Evolutionary conservation across 2,113 vertebrate genomes (phyloP), one percentile per base, ranked within the genome.

Genomic region (Macrotus californicus): DNA sequence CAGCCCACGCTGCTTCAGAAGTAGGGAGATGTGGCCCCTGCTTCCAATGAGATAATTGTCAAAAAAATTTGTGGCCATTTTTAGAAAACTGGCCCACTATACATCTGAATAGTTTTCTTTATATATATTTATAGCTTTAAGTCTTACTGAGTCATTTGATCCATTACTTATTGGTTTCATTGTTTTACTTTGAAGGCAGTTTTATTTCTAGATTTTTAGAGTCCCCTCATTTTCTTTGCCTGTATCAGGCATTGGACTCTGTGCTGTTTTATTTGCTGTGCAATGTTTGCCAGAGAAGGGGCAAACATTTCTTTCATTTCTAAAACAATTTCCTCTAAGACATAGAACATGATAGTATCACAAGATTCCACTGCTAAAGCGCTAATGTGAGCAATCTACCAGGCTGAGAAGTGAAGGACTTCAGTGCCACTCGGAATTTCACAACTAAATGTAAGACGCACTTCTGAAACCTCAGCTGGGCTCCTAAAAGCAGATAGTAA

Each of bases 381-480:
- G 11, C 59, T 29, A 85, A 87, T 72, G 70, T 34, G 75, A 93
- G 14, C 14, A 59, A 91, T 95, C 70, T 43, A n/a, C 21, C 16
- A 43, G 80, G 69, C 73, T 87, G 29, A 87, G 73, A 87, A 91
- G 89, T 48, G 34, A 56, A 24, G 29, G 59, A 54, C 81, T 96
- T 96, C 46, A 52, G 18, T 86, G 80, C 83, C 76, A 92, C 77
- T 89, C 50, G 73, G 41, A 43, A 93, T 94, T 97, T 97, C 76
- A 72, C 83, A 93, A 84, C 34, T 70, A 91, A 93, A 29, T 91
- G 50, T 93, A 83, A 91, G 64, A 88, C 87, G 24, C 3, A 64
- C 41, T 96, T 96, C 29, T 16, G 75, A 93, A 92, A 79, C 87
- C 93, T 95, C 93, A 90, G 73, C 24, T 96, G 93, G 82, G 56